phyloP scores from a whole-genome alignment of 2,888 invertebrate species.

The Polyommatus icarus region DNA sequence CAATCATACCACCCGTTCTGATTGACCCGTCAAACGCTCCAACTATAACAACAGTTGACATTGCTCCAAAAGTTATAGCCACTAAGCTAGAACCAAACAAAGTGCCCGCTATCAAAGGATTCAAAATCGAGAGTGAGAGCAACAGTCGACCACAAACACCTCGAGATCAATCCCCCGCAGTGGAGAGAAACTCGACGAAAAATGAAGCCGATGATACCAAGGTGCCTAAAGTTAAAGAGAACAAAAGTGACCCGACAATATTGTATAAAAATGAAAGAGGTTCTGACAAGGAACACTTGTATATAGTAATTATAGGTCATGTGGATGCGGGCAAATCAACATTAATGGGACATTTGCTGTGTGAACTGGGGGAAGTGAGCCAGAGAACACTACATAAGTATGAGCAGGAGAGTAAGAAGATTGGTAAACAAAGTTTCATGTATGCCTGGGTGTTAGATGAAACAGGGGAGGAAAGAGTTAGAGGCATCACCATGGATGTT shows the following conservation, averaged over 20 bases:
- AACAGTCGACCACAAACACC: conserved; percentile 77
- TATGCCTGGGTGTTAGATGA: conserved; percentile 99
- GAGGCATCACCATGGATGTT: conserved; percentile 99
- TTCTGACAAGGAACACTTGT: conserved; percentile 91
- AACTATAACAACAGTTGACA: conserved; percentile 51
- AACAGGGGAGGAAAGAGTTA: conserved; percentile 96
- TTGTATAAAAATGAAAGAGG: conserved; percentile 88
- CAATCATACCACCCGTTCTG: conserved; percentile 50
- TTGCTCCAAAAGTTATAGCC: conserved; percentile 62
- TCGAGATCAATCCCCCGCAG: conserved; percentile 85
- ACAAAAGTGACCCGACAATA: conserved; percentile 79
- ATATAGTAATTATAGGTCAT: conserved; percentile 96
- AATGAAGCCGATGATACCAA: conserved; percentile 67
- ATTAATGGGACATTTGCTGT: conserved; percentile 97
- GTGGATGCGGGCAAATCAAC: conserved; percentile 99
- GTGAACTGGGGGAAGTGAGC: conserved; percentile 91
- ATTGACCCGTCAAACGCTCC: conserved; percentile 57
- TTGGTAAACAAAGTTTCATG: conserved; percentile 98
- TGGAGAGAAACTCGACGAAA: conserved; percentile 79
- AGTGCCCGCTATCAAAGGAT: conserved; percentile 78
- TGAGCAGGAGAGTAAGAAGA: conserved; percentile 97
- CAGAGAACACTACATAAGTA: conserved; percentile 96
- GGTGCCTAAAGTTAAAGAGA: conserved; percentile 72
- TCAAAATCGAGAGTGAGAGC: conserved; percentile 66
- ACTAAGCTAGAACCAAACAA: conserved; percentile 69